phyloP scores from a whole-genome alignment of 2,888 invertebrate genomes.

The Beris morrisii region DNA sequence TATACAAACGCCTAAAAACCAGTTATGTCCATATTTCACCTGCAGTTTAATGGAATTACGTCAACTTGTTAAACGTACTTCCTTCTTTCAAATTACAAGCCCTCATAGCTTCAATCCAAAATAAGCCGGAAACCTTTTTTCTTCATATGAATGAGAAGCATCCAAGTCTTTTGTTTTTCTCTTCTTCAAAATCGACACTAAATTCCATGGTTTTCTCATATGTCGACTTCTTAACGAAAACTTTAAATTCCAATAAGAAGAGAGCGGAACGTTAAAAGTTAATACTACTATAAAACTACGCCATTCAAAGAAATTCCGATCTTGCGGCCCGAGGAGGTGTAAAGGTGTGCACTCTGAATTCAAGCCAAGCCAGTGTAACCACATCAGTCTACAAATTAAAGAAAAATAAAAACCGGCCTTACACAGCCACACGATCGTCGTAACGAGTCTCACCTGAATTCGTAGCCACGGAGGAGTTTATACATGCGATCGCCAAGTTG shows the following conservation, averaged over 20 bases:
- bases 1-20: no score
- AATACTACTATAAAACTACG: neutral
- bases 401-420: constrained; percentile 29
- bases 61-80: no score
- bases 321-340: neutral
- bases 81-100: no score
- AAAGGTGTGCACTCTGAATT: neutral
- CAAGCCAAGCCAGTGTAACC: no score
- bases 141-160: neutral
- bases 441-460: constrained; percentile 21
- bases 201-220: constrained; percentile 14
- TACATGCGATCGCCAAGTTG: constrained; percentile 4
- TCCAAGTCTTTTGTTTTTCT: constrained; percentile 21
- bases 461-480: constrained; percentile 6
- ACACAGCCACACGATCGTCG: neutral
- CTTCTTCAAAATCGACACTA: neutral
- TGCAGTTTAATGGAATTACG: no score
- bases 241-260: constrained; percentile 22
- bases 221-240: neutral
- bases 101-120: no score
- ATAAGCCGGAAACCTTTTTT: no score
- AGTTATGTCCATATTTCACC: no score
- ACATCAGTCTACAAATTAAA: neutral
- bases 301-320: constrained; percentile 25
- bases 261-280: constrained; percentile 4